Evolutionary conservation across 2,113 vertebrate genomes (phyloP), one percentile per base, ranked within the genome.

Genomic region (Piprites chloris): DNA sequence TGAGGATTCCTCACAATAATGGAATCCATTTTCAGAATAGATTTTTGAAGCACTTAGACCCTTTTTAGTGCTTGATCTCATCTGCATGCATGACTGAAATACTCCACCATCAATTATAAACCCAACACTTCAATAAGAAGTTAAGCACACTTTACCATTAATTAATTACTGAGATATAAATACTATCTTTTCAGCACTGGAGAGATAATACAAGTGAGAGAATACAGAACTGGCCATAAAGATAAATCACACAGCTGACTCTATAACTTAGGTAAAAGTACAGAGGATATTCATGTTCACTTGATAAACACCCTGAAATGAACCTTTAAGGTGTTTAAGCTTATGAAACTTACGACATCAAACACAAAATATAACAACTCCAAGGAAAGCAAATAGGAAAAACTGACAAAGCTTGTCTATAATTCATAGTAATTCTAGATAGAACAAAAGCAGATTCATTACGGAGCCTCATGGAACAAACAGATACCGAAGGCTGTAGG

Each of bases 291-390:
- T 77, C 11, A 0, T 52, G 44, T 69, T 95, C 16, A 72, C 14
- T 37, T 78, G 75, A 67, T 80, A 89, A 95, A 91, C 33, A 75
- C 87, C 28, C 32, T 32, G 58, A 56, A 93, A 93, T 61, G 32
- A 78, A 82, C 67, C 90, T 95, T 82, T 75, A 87, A 92, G 72
- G 33, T 79, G 44, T 91, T 96, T 82, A 91, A 87, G 71, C 28
- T 89, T 77, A 78, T 71, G 66, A 76, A 67, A 85, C 87, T 82
- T 83, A 52, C 76, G 68, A 76, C 80, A 95, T 94, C 93, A 95
- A 96, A 87, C 67, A 56, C 19, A 91, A 90, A 88, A 37, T 47
- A 89, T 59, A 77, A 82, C 50, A 93, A 39, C 41, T 55, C 21
- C 44, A 67, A 33, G 63, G 53, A 83, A 92, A 85, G 68, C 73